Evolutionary conservation across 2,797 vertebrate species (phyloP), one percentile per base, ranked within the genome.

Genomic region (Fringilla coelebs): DNA sequence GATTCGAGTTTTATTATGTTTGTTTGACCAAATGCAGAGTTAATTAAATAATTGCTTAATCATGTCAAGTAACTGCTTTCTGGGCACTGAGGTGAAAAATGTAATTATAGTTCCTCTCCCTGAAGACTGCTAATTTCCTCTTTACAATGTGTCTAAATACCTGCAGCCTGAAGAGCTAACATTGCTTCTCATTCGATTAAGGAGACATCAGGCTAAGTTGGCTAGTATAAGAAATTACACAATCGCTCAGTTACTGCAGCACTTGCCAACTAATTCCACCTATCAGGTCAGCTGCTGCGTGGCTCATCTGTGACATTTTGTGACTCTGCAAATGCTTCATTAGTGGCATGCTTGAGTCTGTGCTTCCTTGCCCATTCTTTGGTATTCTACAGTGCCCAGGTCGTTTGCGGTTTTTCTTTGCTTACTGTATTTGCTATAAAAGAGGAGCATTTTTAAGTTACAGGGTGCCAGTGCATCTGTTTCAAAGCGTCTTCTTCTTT

Each of bases 121-220:
- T 93, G 82, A 38, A 71, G 97, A 96, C 96, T 97, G 96, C 98
- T 98, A 97, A 99, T 98, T 95, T 98, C 97, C 97, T 98, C 90
- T 97, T 92, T 97, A 96, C 96, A 95, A 94, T 98, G 95, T 98
- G 84, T 98, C 98, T 98, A 97, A 98, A 97, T 97, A 98, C 97
- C 98, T 97, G 94, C 99, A 99, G 99, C 99, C 98, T 87, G 99
- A 99, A 98, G 99, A 99, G 99, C 98, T 99, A 98, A 99, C 99
- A 90, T 98, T 99, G 98, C 99, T 99, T 98, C 99, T 99, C 98
- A 98, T 99, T 98, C 98, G 98, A 98, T 98, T 99, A 97, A 98
- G 99, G 98, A 98, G 98, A 98, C 99, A 99, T 98, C 99, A 99
- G 98, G 99, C 99, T 98, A 98, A 99, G 98, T 98, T 99, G 98